phyloP scores from a whole-genome alignment of 2,797 vertebrate species.

The Eulemur coronatus region DNA sequence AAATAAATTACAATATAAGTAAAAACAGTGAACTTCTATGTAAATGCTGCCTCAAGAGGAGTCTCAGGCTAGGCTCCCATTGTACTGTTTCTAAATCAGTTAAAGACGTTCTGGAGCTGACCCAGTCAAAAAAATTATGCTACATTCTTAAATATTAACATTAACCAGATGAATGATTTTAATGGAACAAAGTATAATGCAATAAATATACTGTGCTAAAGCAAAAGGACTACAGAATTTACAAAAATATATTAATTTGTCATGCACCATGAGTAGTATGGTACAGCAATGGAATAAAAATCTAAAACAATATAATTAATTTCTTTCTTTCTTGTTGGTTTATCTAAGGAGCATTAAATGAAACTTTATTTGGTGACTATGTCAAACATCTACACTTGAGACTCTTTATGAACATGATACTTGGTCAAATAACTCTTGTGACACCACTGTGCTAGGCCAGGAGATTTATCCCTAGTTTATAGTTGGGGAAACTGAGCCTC shows the following conservation, averaged over 20 bases:
- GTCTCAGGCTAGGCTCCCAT: neutral
- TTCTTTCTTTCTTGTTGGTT: neutral
- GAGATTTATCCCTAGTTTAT: neutral
- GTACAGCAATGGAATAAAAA: neutral
- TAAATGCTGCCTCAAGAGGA: neutral
- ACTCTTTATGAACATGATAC: neutral
- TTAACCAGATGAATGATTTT: neutral
- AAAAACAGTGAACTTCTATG: neutral
- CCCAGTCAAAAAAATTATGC: neutral
- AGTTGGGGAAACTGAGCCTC: neutral
- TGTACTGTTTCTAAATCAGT: neutral
- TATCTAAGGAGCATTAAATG: neutral
- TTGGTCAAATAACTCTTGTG: neutral
- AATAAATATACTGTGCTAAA: neutral
- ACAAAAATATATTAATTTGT: neutral
- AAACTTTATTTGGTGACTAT: neutral
- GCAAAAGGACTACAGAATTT: neutral
- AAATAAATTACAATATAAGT: neutral
- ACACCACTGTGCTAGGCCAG: neutral
- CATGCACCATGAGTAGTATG: neutral
- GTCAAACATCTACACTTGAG: neutral
- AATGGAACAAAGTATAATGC: neutral
- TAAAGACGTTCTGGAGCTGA: neutral
- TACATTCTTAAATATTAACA: neutral
- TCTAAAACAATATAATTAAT: constrained; percentile 1